A percentile compares a stretch with the other conserved stretches of the same genome.
These are phyloP conservation scores for Hymenopus coronatus DNA, from an alignment of 2,888 invertebrate species.

Conservation along the genomic window DNA sequence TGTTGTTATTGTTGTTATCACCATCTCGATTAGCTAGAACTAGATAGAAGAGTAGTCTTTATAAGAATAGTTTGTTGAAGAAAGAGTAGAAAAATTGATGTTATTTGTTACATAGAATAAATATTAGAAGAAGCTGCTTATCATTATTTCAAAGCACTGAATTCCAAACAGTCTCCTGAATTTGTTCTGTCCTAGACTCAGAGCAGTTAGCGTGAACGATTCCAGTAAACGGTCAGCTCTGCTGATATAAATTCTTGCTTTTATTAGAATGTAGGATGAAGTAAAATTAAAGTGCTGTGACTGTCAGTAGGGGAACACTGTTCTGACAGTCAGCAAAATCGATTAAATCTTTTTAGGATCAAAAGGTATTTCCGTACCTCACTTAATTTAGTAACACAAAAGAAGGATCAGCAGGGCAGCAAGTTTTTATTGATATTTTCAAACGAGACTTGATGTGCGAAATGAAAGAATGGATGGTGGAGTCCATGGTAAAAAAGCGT, in stretches of 20 bases:
- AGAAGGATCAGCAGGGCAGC: background rate
- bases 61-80: too few relatives aligned
- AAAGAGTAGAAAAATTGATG: too few relatives aligned
- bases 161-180: too few relatives aligned
- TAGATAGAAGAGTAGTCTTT: too few relatives aligned
- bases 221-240: too few relatives aligned
- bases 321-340: background rate
- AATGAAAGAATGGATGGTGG: background rate
- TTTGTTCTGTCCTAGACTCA: too few relatives aligned
- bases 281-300: background rate
- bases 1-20: too few relatives aligned
- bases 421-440: conserved; percentile 15
- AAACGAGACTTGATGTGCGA: background rate
- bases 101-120: too few relatives aligned
- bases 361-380: background rate
- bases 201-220: too few relatives aligned
- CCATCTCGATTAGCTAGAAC: too few relatives aligned
- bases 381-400: conserved; percentile 3
- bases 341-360: background rate
- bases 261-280: background rate
- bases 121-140: too few relatives aligned
- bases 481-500: background rate
- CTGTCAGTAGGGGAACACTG: background rate
- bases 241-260: background rate
- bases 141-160: too few relatives aligned